Percentiles rank a stretch among this genome's conserved stretches.
These are phyloP conservation scores for Mesembrinibis cayennensis DNA, from an alignment of 2,113 vertebrate genomes.

Conservation along the genomic window DNA sequence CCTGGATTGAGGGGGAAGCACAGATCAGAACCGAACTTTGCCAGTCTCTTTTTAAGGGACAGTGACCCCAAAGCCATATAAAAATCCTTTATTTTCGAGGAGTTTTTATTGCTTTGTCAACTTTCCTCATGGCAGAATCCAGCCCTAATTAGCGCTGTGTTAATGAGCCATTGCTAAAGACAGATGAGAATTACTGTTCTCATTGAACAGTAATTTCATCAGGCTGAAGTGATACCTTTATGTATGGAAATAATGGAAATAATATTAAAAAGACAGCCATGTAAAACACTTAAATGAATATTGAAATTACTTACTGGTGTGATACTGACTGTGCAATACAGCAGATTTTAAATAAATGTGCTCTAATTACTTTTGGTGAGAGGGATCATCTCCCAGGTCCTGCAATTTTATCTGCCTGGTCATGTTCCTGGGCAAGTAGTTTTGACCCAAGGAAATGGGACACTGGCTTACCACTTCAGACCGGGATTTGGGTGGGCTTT, in stretches of 20 bases:
- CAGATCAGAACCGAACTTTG: neutral
- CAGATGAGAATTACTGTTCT: neutral
- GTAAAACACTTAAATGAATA: neutral
- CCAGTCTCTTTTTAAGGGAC: neutral
- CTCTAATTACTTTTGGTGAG: neutral
- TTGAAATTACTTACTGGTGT: neutral
- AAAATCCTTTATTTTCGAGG: neutral
- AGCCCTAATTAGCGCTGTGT: neutral
- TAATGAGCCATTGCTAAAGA: constrained; percentile 11
- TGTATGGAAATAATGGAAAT: neutral
- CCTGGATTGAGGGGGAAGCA: fast-evolving
- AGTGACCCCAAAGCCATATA: neutral
- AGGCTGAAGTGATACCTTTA: neutral
- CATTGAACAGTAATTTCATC: neutral
- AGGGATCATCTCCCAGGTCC: neutral
- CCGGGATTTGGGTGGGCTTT: neutral
- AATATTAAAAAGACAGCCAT: neutral
- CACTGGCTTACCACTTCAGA: neutral
- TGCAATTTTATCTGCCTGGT: neutral
- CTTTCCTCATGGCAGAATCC: neutral
- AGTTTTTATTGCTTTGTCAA: neutral
- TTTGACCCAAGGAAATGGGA: neutral
- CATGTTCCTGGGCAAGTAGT: neutral
- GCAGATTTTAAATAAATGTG: neutral
- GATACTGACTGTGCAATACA: neutral